These are phyloP conservation scores for Saccostrea glomerata DNA, from an alignment of 1,140 invertebrate genomes.

Conservation along the genomic window DNA sequence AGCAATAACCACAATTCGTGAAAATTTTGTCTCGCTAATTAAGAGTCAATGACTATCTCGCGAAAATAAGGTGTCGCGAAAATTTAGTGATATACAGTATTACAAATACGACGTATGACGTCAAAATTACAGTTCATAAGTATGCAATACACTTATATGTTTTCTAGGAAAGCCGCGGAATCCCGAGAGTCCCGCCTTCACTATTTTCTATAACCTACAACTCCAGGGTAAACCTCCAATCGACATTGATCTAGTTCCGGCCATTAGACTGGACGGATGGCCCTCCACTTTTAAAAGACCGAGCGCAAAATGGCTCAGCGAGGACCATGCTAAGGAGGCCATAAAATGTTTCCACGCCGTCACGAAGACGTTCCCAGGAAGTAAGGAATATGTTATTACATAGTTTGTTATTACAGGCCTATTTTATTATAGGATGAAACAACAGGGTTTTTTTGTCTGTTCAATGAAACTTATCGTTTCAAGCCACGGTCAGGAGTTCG, in stretches of 20 bases:
- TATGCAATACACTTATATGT: too few species aligned
- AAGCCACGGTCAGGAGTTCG: too few species aligned
- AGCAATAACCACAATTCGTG: too few species aligned
- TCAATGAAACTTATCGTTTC: too few species aligned
- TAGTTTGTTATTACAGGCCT: neutral
- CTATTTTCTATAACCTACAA: neutral
- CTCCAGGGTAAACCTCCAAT: neutral
- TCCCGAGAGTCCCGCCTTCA: conserved; percentile 26
- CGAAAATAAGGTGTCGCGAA: too few species aligned
- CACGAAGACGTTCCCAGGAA: conserved; percentile 12
- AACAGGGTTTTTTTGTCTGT: neutral
- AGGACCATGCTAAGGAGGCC: neutral
- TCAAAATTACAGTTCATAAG: too few species aligned
- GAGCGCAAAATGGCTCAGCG: neutral
- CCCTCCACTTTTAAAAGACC: conserved; percentile 4
- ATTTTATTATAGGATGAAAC: neutral
- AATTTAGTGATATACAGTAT: too few species aligned
- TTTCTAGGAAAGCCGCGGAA: neutral
- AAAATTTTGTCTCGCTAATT: too few species aligned
- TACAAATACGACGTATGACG: too few species aligned
- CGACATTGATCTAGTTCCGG: conserved; percentile 42
- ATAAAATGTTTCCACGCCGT: conserved; percentile 31
- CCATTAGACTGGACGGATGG: conserved; percentile 18
- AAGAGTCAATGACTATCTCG: too few species aligned
- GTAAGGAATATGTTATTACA: neutral